These are phyloP conservation scores for Labeo rohita DNA, from an alignment of 2,113 vertebrate genomes.

Conservation along the genomic window DNA sequence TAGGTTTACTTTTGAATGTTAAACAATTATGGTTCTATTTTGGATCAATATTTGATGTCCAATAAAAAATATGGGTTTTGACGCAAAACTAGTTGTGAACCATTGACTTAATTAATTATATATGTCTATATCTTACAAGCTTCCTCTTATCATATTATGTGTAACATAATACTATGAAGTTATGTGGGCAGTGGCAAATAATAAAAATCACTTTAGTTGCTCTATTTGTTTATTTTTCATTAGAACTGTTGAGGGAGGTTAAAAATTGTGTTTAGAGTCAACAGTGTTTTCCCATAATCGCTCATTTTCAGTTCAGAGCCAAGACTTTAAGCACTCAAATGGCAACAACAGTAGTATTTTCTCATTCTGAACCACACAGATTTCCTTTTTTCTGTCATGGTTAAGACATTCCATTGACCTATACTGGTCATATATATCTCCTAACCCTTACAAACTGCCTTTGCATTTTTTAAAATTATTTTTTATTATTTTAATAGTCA, in stretches of 20 bases:
- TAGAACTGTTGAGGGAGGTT: neutral
- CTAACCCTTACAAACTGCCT: neutral
- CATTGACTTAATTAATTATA: neutral
- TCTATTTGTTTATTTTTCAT: neutral
- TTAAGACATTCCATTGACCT: neutral
- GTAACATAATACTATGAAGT: neutral
- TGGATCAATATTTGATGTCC: neutral
- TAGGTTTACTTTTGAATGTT: neutral
- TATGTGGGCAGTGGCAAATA: neutral
- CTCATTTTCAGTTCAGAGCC: neutral
- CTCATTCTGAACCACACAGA: neutral
- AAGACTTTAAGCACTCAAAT: neutral
- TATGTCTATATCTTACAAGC: neutral
- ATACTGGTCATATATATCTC: neutral
- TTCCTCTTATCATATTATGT: neutral
- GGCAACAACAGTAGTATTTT: neutral
- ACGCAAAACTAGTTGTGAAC: neutral
- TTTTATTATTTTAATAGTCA: neutral
- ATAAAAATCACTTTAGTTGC: neutral
- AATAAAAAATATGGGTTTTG: neutral
- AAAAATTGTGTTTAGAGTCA: neutral
- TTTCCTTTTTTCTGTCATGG: neutral
- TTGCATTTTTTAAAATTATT: neutral
- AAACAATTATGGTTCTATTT: neutral
- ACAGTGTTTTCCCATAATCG: neutral